phyloP scores from a whole-genome alignment of 1,140 invertebrate species.

The Diachasmimorpha longicaudata region DNA sequence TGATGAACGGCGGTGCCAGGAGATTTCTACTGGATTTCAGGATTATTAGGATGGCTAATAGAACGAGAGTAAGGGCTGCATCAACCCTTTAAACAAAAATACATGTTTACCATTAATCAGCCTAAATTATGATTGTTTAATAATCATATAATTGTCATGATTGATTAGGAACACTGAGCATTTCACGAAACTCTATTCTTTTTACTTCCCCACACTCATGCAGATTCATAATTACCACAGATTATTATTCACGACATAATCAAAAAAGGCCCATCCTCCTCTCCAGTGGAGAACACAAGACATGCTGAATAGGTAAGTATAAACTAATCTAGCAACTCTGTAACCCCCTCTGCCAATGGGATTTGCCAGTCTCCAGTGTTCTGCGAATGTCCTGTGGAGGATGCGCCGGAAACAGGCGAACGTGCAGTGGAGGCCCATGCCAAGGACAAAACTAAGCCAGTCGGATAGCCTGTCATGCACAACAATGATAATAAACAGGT shows the following conservation, averaged over 20 bases:
- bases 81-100: conserved; percentile 33
- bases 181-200: too few species aligned
- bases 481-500: background rate
- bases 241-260: conserved; percentile 50
- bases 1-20: conserved; percentile 66
- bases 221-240: background rate
- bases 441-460: conserved; percentile 58
- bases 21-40: conserved; percentile 66
- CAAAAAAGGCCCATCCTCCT: conserved; percentile 67
- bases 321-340: conserved; percentile 55
- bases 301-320: conserved; percentile 67
- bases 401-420: conserved; percentile 59
- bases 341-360: conserved; percentile 20
- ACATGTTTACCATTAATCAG: background rate
- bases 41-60: conserved; percentile 31
- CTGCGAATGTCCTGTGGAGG: conserved; percentile 34
- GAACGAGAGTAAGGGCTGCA: conserved; percentile 2
- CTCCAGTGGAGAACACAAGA: conserved; percentile 69
- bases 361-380: background rate
- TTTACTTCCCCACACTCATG: too few species aligned
- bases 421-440: conserved; percentile 55
- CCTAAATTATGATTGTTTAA: background rate
- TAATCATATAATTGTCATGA: too few species aligned
- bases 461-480: conserved; percentile 53
- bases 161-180: too few species aligned